Evolutionary conservation across 2,113 vertebrate genomes (phyloP).

Genomic region (Notothenia coriiceps): DNA sequence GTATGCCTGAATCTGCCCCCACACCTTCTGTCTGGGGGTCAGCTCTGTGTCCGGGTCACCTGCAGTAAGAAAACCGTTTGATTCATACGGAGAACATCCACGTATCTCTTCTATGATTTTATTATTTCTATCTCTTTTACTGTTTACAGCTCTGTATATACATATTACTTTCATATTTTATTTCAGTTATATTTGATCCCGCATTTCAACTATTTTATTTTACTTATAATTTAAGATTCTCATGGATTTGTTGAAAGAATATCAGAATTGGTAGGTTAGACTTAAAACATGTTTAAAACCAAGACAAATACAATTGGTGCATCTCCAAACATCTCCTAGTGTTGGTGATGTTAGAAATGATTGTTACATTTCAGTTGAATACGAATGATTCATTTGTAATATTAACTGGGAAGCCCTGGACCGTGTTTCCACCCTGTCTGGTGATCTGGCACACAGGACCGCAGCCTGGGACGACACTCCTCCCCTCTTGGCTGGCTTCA

Average conservation of each 20-base stretch:
- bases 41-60: constrained; percentile 93
- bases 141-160: too few relatives aligned
- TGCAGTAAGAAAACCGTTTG: constrained; percentile 57
- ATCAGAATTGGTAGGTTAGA: too few relatives aligned
- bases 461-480: constrained; percentile 93
- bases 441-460: constrained; percentile 95
- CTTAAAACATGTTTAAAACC: too few relatives aligned
- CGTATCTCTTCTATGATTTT: background rate
- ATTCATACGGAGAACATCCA: background rate
- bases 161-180: too few relatives aligned
- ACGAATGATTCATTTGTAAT: background rate
- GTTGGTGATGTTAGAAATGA: background rate
- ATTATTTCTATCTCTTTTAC: too few relatives aligned
- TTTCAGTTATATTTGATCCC: too few relatives aligned
- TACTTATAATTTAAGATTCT: too few relatives aligned
- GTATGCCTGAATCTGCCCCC: constrained; percentile 92
- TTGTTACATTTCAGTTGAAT: background rate
- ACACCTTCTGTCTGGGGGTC: constrained; percentile 93
- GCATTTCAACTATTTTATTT: too few relatives aligned
- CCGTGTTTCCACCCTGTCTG: constrained; percentile 92
- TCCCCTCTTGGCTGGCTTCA: constrained; percentile 93
- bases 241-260: too few relatives aligned
- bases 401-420: constrained; percentile 90
- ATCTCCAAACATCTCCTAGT: too few relatives aligned
- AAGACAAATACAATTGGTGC: too few relatives aligned